These are phyloP conservation scores for Athrips mouffetella DNA, from an alignment of 2,888 invertebrate species.

Conservation along the genomic window DNA sequence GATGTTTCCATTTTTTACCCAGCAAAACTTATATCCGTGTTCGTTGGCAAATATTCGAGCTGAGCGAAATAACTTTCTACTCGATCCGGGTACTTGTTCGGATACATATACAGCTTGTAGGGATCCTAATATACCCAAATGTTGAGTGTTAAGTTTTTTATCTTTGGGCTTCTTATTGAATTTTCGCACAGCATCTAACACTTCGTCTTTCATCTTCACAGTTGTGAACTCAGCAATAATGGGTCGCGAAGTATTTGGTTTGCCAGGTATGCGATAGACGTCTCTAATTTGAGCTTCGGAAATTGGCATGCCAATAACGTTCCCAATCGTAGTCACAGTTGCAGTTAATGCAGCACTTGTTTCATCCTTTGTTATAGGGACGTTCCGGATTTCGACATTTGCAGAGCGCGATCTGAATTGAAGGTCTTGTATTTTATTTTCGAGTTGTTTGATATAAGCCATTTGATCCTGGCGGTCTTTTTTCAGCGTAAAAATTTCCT, in stretches of 20 bases:
- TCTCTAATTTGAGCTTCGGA: background rate
- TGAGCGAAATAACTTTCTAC: conserved; percentile 15
- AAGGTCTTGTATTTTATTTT: background rate
- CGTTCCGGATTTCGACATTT: background rate
- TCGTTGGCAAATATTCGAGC: conserved; percentile 13
- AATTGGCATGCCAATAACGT: background rate
- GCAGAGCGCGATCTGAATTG: background rate
- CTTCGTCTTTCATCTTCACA: background rate
- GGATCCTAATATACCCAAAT: conserved; percentile 6
- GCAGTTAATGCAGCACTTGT: background rate
- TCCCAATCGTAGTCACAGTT: background rate
- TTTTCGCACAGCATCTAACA: background rate
- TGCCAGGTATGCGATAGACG: conserved; percentile 4
- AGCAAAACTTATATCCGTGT: conserved; percentile 16
- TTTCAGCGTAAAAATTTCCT: background rate
- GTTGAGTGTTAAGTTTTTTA: conserved; percentile 11
- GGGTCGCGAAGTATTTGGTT: background rate
- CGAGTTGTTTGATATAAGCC: background rate
- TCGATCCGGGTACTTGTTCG: conserved; percentile 1
- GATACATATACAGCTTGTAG: conserved; percentile 15
- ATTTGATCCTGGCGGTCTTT: background rate
- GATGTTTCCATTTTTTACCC: conserved; percentile 16
- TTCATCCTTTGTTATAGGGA: background rate
- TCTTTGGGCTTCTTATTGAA: background rate
- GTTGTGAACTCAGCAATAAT: background rate